These are phyloP conservation scores for Neotoxoptera formosana DNA, from an alignment of 1,140 invertebrate species.

Conservation along the genomic window DNA sequence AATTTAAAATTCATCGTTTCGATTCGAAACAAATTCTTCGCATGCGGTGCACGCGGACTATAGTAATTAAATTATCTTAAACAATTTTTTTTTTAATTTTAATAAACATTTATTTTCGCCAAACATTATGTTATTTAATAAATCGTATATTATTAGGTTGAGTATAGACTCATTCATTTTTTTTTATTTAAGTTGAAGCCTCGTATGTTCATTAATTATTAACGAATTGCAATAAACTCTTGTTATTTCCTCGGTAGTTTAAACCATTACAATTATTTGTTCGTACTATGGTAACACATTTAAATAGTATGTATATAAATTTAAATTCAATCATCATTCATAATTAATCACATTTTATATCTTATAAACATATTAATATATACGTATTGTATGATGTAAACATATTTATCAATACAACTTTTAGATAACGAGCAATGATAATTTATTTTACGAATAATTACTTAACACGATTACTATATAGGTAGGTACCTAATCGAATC, in stretches of 20 bases:
- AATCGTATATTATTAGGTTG: neutral
- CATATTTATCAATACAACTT: neutral
- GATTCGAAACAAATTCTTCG: neutral
- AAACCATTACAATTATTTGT: neutral
- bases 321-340: neutral
- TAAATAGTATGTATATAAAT: neutral
- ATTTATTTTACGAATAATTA: neutral
- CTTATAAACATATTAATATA: too few species aligned
- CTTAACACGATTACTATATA: neutral
- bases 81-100: neutral
- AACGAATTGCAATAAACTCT: neutral
- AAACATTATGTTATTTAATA: neutral
- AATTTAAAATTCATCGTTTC: too few species aligned
- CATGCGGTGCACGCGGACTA: neutral
- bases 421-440: neutral
- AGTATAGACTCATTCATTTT: neutral
- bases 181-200: too few species aligned
- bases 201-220: neutral
- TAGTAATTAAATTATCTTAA: neutral
- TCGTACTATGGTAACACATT: neutral
- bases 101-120: neutral
- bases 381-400: neutral
- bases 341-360: neutral
- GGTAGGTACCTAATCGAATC: neutral
- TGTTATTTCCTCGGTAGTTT: neutral